Conservation (phyloP, 2,113 vertebrate genomes). For the Larimichthys polyactis region DNA sequence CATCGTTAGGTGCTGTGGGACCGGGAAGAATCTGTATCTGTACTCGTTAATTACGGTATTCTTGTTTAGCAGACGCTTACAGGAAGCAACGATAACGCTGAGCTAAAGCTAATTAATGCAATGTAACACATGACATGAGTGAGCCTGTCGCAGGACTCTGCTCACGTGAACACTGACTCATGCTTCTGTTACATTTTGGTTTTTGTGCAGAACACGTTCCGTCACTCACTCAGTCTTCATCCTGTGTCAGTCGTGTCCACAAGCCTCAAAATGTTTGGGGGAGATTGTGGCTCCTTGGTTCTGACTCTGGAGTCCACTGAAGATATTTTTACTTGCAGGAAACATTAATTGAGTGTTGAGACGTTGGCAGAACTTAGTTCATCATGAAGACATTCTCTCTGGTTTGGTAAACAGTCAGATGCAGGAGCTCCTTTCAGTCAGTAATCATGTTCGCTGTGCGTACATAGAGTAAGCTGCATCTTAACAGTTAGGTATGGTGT, state of each 20-base stretch:
- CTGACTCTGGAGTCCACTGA: background rate
- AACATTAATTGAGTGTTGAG: background rate
- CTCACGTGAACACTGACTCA: background rate
- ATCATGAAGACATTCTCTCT: background rate
- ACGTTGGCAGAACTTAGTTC: background rate
- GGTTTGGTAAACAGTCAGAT: background rate
- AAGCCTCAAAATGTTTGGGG: background rate
- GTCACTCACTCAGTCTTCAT: background rate
- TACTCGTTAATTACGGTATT: background rate
- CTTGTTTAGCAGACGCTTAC: background rate
- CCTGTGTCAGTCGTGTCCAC: background rate
- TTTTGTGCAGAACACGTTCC: background rate
- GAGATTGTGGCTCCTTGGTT: background rate
- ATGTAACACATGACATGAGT: background rate
- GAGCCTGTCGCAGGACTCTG: background rate
- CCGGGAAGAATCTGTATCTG: background rate
- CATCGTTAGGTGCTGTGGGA: background rate
- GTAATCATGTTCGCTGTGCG: too few relatives aligned
- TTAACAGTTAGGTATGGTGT: too few relatives aligned
- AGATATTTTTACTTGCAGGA: background rate
- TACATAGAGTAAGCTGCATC: too few relatives aligned
- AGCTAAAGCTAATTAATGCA: background rate
- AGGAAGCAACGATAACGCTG: background rate
- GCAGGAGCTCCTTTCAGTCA: background rate
- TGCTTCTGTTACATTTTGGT: background rate